These are phyloP conservation scores for Archivesica marissinica DNA, from an alignment of 1,140 invertebrate genomes.

Conservation along the genomic window DNA sequence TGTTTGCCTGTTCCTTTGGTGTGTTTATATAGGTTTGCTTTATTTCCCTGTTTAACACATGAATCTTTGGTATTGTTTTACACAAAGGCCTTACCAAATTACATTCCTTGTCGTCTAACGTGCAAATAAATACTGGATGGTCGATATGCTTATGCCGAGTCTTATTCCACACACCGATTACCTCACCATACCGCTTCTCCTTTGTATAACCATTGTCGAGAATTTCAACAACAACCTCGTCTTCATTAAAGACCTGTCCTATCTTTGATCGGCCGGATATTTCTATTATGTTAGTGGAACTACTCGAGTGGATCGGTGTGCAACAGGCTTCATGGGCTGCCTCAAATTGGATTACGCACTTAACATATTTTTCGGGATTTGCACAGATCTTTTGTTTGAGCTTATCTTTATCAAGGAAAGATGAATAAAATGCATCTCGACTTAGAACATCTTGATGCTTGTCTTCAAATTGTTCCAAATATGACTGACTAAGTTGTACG, in stretches of 20 bases:
- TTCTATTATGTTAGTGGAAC: conserved; percentile 62
- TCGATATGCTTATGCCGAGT: conserved; percentile 44
- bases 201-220: conserved; percentile 31
- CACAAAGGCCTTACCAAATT: conserved; percentile 77
- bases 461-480: conserved; percentile 4
- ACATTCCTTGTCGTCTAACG: conserved; percentile 67
- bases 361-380: conserved; percentile 63
- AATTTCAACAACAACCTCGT: conserved; percentile 78
- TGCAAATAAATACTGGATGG: conserved; percentile 75
- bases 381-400: not conserved
- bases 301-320: conserved; percentile 52
- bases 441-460: conserved; percentile 23
- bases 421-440: not conserved
- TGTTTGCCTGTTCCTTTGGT: not conserved
- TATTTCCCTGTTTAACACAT: no score
- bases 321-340: conserved; percentile 67
- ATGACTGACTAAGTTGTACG: not conserved
- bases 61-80: conserved; percentile 77
- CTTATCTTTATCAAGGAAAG: not conserved
- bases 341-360: conserved; percentile 66
- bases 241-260: conserved; percentile 74
- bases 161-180: conserved; percentile 69
- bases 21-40: conserved; percentile 25
- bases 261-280: conserved; percentile 75
- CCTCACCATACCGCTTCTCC: conserved; percentile 64